phyloP scores from a whole-genome alignment of 1,140 invertebrate genomes.

The Drosophila parabipectinata region DNA sequence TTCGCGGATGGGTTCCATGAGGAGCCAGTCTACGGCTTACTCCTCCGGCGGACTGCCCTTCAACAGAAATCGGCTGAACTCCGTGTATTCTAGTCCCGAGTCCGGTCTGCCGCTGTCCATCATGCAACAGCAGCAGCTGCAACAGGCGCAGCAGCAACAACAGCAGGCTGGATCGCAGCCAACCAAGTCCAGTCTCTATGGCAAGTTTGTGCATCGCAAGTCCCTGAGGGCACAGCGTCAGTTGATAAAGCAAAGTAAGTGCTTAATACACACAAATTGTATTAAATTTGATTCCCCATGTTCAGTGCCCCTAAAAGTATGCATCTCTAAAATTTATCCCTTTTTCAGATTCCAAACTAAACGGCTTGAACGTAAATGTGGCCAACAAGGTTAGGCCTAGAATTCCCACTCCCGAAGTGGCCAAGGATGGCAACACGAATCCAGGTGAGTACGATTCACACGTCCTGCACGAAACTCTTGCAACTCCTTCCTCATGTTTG shows the following conservation, averaged over 20 bases:
- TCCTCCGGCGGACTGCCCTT: conserved; percentile 92
- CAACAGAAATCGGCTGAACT: conserved; percentile 88
- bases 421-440: conserved; percentile 88
- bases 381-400: conserved; percentile 91
- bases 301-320: conserved; percentile 18
- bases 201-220: conserved; percentile 91
- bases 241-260: conserved; percentile 87
- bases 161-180: conserved; percentile 54
- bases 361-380: conserved; percentile 88
- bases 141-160: conserved; percentile 71
- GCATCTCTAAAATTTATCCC: neutral
- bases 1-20: conserved; percentile 91
- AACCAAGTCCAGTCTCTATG: conserved; percentile 91
- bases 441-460: conserved; percentile 66
- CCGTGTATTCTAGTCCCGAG: conserved; percentile 92
- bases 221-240: conserved; percentile 88
- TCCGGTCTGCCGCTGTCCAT: conserved; percentile 85
- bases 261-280: too few relatives aligned
- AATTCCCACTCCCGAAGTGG: conserved; percentile 93
- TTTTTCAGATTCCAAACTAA: conserved; percentile 82
- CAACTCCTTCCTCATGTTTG: neutral
- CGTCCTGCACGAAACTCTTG: neutral
- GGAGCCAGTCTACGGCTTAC: conserved; percentile 92
- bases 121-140: conserved; percentile 80
- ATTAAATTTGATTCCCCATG: too few relatives aligned